A percentile compares a stretch with the other conserved stretches of the same genome.
Evolutionary conservation across 2,797 vertebrate genomes (phyloP).

Genomic region (Pseudotriccus pelzelni): DNA sequence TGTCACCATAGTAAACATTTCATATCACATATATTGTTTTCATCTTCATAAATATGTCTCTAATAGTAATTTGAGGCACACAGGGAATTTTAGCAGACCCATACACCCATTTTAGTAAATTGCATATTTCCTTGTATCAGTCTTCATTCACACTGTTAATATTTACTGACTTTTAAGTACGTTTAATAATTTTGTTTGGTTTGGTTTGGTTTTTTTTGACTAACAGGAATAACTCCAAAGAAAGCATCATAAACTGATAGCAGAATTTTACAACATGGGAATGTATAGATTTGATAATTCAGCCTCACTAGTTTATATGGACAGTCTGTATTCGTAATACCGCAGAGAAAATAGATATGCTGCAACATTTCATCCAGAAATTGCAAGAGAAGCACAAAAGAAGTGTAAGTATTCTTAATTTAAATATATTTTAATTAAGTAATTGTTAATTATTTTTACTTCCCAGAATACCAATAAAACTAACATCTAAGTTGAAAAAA

Average conservation of each 20-base stretch:
- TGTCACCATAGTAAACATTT: conserved; percentile 19
- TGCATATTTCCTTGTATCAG: background rate
- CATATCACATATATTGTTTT: background rate
- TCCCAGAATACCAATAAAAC: background rate
- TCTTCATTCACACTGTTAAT: background rate
- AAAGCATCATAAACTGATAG: background rate
- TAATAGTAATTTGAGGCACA: background rate
- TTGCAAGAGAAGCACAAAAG: background rate
- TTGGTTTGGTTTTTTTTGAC: background rate
- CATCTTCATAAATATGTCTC: background rate
- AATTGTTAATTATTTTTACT: background rate
- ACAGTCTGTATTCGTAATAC: background rate
- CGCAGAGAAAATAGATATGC: background rate
- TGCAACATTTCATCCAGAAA: background rate
- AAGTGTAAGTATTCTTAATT: background rate
- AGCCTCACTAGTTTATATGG: background rate
- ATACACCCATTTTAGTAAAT: background rate
- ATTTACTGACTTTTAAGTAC: background rate
- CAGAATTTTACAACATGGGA: background rate
- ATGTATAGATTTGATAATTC: background rate
- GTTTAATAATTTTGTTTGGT: background rate
- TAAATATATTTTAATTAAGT: background rate
- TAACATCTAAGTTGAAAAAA: background rate
- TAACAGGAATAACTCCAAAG: background rate
- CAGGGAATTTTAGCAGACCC: background rate